Base-by-base conservation (phyloP, 2,888 invertebrate genomes). In the Eilema sororculum region DNA sequence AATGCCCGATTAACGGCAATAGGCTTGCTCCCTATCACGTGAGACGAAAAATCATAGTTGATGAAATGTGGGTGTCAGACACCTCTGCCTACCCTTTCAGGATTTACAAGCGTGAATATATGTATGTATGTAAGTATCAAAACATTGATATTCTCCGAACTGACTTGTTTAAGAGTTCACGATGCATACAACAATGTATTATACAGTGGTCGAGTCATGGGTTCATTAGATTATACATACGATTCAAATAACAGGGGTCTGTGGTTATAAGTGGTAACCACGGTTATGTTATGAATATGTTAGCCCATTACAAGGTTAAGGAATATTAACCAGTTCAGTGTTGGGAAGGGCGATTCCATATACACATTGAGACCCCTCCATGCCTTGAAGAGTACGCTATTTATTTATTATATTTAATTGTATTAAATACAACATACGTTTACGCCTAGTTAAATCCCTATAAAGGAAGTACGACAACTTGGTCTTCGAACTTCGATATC, bases 101-200 rank as follows among this genome's bases (percentile, higher is more conserved):
- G 37, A 37, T 37, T 37, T 1, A 41, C 41, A 41, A 4, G 37
- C 12, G 37, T 37, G 37, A 12, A 37, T 37, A 37, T 41, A 41
- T 41, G 41, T 41, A 41, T 41, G 41, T 20, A 52, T 52, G 16
- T 56, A 56, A 22, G 46, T 64, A 65, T 56, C 64, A 22, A 62
- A n/a, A 56, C 62, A 62, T n/a, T 22, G 16, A 63, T 24, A 57
- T 68, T 68, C 68, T 41, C 58, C 24, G 64, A 64, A 59, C 30
- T 30, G 46, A 28, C 24, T 65, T 65, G 65, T 65, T 65, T 30
- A 24, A 22, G 33, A 16, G 57, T 24, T 57, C 57, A 57, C 13
- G 20, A 57, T 57, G 52, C 56, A 62, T 41, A 62, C 62, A 41
- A 62, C 62, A 33, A 24, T 56, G 56, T 57, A 57, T 30, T 60